Base-by-base conservation (phyloP, 2,113 vertebrate genomes). In the Leucoraja erinaceus region DNA sequence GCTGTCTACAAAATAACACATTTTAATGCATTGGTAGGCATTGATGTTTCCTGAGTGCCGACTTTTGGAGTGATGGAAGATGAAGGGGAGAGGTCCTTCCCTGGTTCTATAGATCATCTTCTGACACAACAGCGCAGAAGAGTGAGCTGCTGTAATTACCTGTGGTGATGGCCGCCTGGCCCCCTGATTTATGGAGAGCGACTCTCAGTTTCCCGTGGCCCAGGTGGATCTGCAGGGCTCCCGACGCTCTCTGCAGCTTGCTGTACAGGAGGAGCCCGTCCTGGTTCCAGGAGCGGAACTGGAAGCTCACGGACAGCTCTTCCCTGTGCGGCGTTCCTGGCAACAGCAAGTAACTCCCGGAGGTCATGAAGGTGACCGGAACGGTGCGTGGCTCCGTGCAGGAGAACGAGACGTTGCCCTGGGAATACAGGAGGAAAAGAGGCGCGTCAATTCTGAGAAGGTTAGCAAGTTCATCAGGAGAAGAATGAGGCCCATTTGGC, bases 201-300 rank as follows among this genome's bases (percentile, higher is more conserved):
- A 98, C 93, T 93, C 95, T 96, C 66, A 98, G 94, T 94, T 95
- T 97, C 14, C 97, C 97, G 70, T 98, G 96, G 2, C 94, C 96
- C 93, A 99, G 96, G 95, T 96, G 95, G 83, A 99, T 94, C 94
- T 97, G 95, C 93, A 97, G 95, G 92, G 95, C 94, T 2, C 96
- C 97, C 0, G 96, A 96, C 93, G 95, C 81, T 14, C 94, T 93
- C 0, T 95, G 95, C 4, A 97, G 94, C 94, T 96, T 96, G 86
- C 94, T 96, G 93, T 96, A 97, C 56, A 98, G 94, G 7, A 99
- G 95, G 86, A 98, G 96, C 31, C 98, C 98, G 0, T 95, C 97
- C 90, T 96, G 95, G 94, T 99, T 98, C 98, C 98, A 99, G 0
- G 98, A 99, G 66, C 98, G 96, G 95, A 99, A 98, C 92, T 99